Conservation (phyloP, 2,113 vertebrate genomes). For the Synodontis membranacea region DNA sequence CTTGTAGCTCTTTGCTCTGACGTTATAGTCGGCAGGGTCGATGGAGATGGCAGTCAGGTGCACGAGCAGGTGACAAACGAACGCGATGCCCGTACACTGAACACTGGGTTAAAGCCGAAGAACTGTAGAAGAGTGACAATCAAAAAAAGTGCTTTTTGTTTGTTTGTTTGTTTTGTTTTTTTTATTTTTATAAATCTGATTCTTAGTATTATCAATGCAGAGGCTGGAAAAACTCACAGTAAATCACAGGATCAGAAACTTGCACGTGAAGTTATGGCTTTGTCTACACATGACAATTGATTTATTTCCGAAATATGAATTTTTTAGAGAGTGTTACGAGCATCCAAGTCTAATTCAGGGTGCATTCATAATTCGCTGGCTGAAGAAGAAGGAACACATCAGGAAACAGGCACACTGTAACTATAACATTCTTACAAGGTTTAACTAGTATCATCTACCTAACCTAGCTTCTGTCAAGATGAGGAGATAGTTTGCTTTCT, state of each 20-base stretch:
- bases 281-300: not conserved
- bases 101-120: slow-evolving; percentile 46
- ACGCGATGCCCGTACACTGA: slow-evolving; percentile 87
- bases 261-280: not conserved
- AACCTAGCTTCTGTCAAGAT: too few relatives aligned
- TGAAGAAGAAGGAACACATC: too few relatives aligned
- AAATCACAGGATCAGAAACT: not conserved
- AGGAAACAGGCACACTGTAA: not conserved
- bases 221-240: too few relatives aligned
- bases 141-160: too few relatives aligned
- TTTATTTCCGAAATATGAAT: not conserved
- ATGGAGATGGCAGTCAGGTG: slow-evolving; percentile 89
- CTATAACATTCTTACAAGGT: not conserved
- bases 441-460: too few relatives aligned
- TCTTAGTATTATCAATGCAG: too few relatives aligned
- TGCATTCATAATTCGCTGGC: too few relatives aligned
- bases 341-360: too few relatives aligned
- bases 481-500: too few relatives aligned
- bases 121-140: not conserved
- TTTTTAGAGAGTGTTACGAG: too few relatives aligned
- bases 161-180: too few relatives aligned
- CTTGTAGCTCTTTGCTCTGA: slow-evolving; percentile 79
- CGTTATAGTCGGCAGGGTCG: slow-evolving; percentile 89
- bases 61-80: slow-evolving; percentile 84
- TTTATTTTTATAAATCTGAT: too few relatives aligned